Percentiles rank a stretch among this genome's conserved stretches.
Evolutionary conservation across 2,797 vertebrate species (phyloP).

Genomic region (Chelon labrosus): DNA sequence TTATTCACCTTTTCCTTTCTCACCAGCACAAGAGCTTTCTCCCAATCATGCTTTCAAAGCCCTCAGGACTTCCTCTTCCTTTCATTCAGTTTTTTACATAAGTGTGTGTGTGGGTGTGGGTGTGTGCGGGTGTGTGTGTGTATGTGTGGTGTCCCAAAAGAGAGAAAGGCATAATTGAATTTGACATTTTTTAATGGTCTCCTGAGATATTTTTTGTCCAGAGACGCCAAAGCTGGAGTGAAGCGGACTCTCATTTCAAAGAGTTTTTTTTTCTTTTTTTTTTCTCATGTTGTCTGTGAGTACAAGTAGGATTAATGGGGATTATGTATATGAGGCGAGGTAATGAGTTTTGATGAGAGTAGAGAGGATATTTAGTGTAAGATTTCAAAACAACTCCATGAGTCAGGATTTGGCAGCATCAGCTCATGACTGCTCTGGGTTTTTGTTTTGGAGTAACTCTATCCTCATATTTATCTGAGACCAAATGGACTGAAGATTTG

Average conservation of each 20-base stretch:
- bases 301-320: constrained; percentile 76
- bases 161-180: constrained; percentile 77
- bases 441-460: constrained; percentile 15
- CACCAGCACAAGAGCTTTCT: constrained; percentile 79
- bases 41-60: constrained; percentile 80
- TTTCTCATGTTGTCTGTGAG: constrained; percentile 63
- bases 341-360: constrained; percentile 76
- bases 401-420: constrained; percentile 48
- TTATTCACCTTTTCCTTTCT: constrained; percentile 83
- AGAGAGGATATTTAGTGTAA: constrained; percentile 76
- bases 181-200: constrained; percentile 80
- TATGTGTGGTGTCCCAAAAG: constrained; percentile 59
- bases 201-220: constrained; percentile 74
- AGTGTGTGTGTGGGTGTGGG: constrained; percentile 63
- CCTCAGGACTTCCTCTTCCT: constrained; percentile 84
- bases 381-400: constrained; percentile 71
- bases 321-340: constrained; percentile 76
- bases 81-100: constrained; percentile 72
- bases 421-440: constrained; percentile 40
- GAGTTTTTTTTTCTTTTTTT: constrained; percentile 55
- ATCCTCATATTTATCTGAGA: too few species aligned
- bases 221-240: constrained; percentile 57
- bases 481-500: neutral
- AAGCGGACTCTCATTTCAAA: constrained; percentile 72
- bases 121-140: constrained; percentile 58